Conservation (phyloP, 2,888 invertebrate species). For the Mimumesa dahlbomi region DNA sequence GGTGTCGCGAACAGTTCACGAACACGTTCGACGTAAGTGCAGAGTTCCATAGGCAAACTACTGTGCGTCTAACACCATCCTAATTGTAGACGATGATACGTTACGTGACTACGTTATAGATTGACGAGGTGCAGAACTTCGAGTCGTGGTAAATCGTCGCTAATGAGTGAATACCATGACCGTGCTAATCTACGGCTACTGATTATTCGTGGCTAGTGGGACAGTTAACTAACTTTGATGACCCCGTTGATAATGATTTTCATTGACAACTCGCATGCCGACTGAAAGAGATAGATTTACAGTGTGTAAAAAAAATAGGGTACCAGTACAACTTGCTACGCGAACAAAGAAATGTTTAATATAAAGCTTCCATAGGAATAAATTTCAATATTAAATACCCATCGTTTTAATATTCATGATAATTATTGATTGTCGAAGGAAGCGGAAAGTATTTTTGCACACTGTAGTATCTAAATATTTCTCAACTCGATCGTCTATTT, state of each 20-base stretch:
- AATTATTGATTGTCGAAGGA: too few relatives aligned
- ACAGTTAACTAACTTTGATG: neutral
- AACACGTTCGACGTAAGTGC: constrained; percentile 19
- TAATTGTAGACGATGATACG: constrained; percentile 4
- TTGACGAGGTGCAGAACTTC: constrained; percentile 20
- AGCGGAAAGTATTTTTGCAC: too few relatives aligned
- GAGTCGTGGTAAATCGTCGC: constrained; percentile 8
- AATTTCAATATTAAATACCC: too few relatives aligned
- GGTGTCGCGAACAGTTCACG: neutral
- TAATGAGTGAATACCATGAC: constrained; percentile 18
- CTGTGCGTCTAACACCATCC: constrained; percentile 45
- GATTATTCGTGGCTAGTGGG: constrained; percentile 16
- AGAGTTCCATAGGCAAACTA: constrained; percentile 42
- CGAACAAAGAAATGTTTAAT: neutral
- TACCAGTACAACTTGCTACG: neutral
- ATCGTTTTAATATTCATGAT: too few relatives aligned
- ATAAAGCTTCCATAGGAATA: too few relatives aligned
- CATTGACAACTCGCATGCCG: constrained; percentile 34
- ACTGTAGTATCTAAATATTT: neutral
- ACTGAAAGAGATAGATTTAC: constrained; percentile 25
- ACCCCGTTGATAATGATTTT: constrained; percentile 2
- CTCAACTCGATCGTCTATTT: neutral
- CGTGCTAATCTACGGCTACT: constrained; percentile 41
- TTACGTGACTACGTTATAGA: constrained; percentile 11
- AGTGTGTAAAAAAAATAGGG: neutral